Base-by-base conservation (phyloP, 2,113 vertebrate genomes). In the Hepsetus odoe region DNA sequence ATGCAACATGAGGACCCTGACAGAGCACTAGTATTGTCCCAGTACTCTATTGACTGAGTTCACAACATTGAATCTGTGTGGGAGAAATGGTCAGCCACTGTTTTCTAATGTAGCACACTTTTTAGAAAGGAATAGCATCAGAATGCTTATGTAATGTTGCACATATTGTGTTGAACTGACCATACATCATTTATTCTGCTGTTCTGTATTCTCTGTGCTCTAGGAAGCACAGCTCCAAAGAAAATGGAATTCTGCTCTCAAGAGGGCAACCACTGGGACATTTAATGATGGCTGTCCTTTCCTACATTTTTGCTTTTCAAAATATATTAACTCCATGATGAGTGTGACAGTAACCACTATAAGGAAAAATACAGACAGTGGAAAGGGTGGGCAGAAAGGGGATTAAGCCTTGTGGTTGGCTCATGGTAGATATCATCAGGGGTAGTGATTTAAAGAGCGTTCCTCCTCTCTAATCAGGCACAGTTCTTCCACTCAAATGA, bases 391-490 rank as follows among this genome's bases (percentile, higher is more conserved):
- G 38, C 22, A 75, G 13, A 56, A 35, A 70, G 33, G 71, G 58
- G 65, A 51, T 69, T 28, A 66, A 72, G 35, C 40, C 65, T 55
- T 67, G 28, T 72, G 71, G 72, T 74, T 55, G 51, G 51, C 67
- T 72, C 33, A 6, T 66, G 26, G 72, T 58, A 14, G 28, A 81
- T 71, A 72, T 75, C 62, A 74, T 53, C 49, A 65, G 24, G 28
- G 8, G 61, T 51, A 44, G n/a, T 61, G 59, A 76, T 59, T 64
- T 76, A 24, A 74, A 79, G 56, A 67, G 56, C 46, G 74, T 78
- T 81, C 62, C 72, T 75, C 35, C 49, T 82, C 88, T 88, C 87
- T 88, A 89, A 89, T 91, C 90, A 91, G 83, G 88, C 85, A 85
- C 87, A 84, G 84, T 84, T 83, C 86, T 91, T 85, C 83, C 76